A percentile compares a stretch with the other conserved stretches of the same genome.
These are phyloP conservation scores for Spinus olivaceus DNA, from an alignment of 2,797 vertebrate genomes.

Conservation along the genomic window DNA sequence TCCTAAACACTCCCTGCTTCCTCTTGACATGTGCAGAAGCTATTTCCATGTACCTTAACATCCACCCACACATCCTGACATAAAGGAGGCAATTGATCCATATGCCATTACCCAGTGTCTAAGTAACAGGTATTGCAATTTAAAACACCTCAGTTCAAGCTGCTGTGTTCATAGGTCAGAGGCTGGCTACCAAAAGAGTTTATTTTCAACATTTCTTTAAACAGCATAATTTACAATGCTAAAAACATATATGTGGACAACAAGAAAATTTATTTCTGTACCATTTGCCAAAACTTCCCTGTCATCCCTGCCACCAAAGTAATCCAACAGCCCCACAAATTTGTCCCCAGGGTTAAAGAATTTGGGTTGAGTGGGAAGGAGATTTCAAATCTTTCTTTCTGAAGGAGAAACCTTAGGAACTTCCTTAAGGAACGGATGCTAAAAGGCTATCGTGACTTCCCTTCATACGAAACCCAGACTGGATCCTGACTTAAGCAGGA, in stretches of 20 bases:
- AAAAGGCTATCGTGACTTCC: neutral
- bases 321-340: neutral
- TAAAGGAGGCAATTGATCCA: neutral
- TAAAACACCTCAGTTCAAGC: neutral
- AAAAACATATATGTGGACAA: neutral
- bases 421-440: neutral
- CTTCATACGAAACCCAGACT: neutral
- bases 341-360: neutral
- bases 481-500: conserved; percentile 29
- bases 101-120: neutral
- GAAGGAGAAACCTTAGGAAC: neutral
- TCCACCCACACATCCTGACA: neutral
- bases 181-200: neutral
- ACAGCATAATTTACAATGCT: neutral
- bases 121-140: neutral
- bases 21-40: neutral
- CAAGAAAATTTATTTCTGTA: neutral
- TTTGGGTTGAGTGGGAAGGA: neutral
- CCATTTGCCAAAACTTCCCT: neutral
- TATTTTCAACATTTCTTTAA: neutral
- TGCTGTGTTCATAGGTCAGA: neutral
- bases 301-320: neutral
- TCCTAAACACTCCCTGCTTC: neutral
- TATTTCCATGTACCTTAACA: neutral
- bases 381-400: neutral